A percentile compares a stretch with the other conserved stretches of the same genome.
Conservation (phyloP, 2,888 invertebrate species). For the Agrotis exclamationis region DNA sequence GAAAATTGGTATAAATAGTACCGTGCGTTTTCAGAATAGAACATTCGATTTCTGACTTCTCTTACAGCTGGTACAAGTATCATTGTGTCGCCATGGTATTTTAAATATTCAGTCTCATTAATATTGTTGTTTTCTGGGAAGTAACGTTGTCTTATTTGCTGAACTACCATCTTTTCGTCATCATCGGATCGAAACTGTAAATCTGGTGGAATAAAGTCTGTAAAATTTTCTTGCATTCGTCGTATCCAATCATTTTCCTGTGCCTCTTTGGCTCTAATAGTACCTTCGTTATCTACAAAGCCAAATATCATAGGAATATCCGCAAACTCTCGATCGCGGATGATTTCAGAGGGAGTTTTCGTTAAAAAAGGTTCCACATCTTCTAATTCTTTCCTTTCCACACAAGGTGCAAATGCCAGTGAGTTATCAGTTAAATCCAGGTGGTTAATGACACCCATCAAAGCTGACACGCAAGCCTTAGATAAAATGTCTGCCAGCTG, state of each 20-base stretch:
- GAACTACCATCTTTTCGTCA: constrained; percentile 67
- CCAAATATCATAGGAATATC: constrained; percentile 83
- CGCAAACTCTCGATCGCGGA: constrained; percentile 74
- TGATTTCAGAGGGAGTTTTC: constrained; percentile 78
- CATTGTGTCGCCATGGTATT: constrained; percentile 86
- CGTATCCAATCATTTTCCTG: constrained; percentile 78
- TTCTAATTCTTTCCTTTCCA: constrained; percentile 76
- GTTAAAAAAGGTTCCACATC: constrained; percentile 76
- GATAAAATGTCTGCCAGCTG: constrained; percentile 79
- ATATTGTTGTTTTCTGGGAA: constrained; percentile 71
- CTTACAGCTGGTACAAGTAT: constrained; percentile 82
- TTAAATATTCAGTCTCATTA: constrained; percentile 73
- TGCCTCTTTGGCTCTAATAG: constrained; percentile 80
- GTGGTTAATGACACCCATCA: constrained; percentile 84
- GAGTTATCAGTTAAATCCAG: constrained; percentile 84
- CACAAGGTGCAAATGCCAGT: constrained; percentile 85
- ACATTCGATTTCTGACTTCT: constrained; percentile 77
- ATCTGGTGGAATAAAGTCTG: constrained; percentile 82
- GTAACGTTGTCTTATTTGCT: constrained; percentile 77
- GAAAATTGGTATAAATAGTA: constrained; percentile 86
- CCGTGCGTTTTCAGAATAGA: constrained; percentile 57
- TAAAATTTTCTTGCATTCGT: constrained; percentile 80
- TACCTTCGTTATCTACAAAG: constrained; percentile 85
- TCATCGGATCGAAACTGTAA: constrained; percentile 74
- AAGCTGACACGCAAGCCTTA: constrained; percentile 79